These are phyloP conservation scores for Cephus spinipes DNA, from an alignment of 2,888 invertebrate species.

Conservation along the genomic window DNA sequence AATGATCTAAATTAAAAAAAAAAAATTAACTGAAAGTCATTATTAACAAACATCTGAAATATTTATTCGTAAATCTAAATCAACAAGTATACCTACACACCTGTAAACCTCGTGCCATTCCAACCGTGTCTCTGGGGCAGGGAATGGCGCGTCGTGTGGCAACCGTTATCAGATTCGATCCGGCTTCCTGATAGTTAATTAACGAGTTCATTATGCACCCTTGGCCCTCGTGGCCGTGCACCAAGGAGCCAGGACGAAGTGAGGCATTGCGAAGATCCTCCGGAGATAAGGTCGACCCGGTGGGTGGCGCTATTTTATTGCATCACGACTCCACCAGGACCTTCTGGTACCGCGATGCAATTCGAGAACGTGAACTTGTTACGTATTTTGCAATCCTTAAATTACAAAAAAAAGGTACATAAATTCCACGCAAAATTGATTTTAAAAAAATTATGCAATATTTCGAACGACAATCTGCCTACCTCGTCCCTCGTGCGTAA, in stretches of 20 bases:
- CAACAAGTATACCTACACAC: constrained; percentile 27
- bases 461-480: not conserved
- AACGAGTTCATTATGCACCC: constrained; percentile 68
- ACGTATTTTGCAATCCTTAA: not conserved
- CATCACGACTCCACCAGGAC: constrained; percentile 59
- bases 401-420: not conserved
- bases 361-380: not conserved
- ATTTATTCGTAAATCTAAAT: not conserved
- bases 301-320: constrained; percentile 67
- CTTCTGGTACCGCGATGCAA: constrained; percentile 25
- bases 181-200: constrained; percentile 66
- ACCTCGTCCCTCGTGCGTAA: not conserved
- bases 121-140: constrained; percentile 32
- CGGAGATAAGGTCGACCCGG: constrained; percentile 55
- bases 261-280: constrained; percentile 64
- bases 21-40: not conserved
- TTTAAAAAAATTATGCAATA: not conserved
- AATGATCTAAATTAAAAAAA: not conserved
- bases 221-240: constrained; percentile 46
- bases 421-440: constrained; percentile 18
- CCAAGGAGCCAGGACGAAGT: constrained; percentile 54
- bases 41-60: not conserved
- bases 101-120: constrained; percentile 37
- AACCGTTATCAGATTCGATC: constrained; percentile 65
- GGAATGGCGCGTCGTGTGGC: constrained; percentile 59